Evolutionary conservation across 2,888 invertebrate genomes (phyloP), one percentile per base, ranked within the genome.

Genomic region (Caenorhabditis imperialis): DNA sequence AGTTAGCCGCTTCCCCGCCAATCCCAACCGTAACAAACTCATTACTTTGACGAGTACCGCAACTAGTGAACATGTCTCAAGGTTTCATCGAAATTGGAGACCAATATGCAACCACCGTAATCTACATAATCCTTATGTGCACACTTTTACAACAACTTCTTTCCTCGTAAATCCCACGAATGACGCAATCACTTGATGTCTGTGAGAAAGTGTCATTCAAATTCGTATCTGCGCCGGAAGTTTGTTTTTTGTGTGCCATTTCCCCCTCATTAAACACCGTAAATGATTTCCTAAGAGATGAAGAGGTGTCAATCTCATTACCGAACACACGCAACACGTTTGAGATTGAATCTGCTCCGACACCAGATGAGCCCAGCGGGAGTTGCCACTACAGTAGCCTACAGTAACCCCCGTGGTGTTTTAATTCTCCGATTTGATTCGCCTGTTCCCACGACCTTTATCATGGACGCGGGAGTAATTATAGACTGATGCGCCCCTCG

Each of bases 241-340:
- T 62, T 62, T 62, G 51, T 62, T 62, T 62, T 62, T 53, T 53
- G 14, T 30, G 35, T 7, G 33, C 57, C 23, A 45, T 37, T 62
- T 53, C 42, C 44, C 53, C 62, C 62, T 62, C 53, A 62, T 62
- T 62, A 53, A 53, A 10, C 48, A 16, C 40, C 51, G 33, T 35
- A 25, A 33, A 27, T 16, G 23, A 38, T 50, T 51, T 23, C 12
- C 44, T 48, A 44, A 51, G 33, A 22, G 51, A 61, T 51, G 30
- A 44, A n/a, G 42, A 58, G 61, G 51, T 51, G 61, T 61, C 50
- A 61, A 61, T 61, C 61, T 61, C 40, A 44, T 61, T 61, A 50
- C 30, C 40, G 14, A 60, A 22, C n/a, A 14, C 14, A 40, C 60
- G 40, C 48, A 60, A 60, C 35, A 27, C 47, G 8, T 10, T 30